Percentiles rank a stretch among this genome's conserved stretches.
phyloP scores from a whole-genome alignment of 2,797 vertebrate species.

The Hippoglossus hippoglossus region DNA sequence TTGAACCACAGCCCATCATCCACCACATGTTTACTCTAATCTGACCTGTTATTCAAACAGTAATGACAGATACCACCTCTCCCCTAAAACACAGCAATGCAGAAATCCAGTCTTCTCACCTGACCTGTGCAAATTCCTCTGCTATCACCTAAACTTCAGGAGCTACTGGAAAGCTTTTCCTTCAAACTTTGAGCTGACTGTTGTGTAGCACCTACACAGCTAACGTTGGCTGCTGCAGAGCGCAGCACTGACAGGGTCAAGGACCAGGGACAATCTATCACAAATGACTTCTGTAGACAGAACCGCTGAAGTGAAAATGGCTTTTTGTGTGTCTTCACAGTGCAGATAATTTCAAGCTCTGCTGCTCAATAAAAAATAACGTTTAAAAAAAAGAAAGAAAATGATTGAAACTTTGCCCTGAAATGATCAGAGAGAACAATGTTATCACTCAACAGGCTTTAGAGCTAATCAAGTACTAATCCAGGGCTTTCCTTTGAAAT shows the following conservation, averaged over 20 bases:
- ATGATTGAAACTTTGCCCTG: constrained; percentile 33
- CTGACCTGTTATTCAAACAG: constrained; percentile 44
- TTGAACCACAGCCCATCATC: constrained; percentile 20
- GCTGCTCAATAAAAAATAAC: constrained; percentile 52
- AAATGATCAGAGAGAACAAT: constrained; percentile 49
- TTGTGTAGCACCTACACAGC: constrained; percentile 48
- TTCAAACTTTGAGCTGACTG: neutral
- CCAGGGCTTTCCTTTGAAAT: constrained; percentile 46
- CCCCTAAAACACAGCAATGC: constrained; percentile 27
- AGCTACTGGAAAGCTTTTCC: constrained; percentile 2
- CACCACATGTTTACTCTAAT: constrained; percentile 29
- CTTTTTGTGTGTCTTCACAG: constrained; percentile 47
- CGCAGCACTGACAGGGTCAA: neutral
- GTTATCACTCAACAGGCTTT: constrained; percentile 49
- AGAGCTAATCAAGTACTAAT: constrained; percentile 48
- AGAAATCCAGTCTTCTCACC: constrained; percentile 22
- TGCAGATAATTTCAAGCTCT: constrained; percentile 68
- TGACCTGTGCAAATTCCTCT: constrained; percentile 35
- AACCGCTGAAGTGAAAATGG: constrained; percentile 36
- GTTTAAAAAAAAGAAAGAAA: neutral
- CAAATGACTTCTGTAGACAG: constrained; percentile 32
- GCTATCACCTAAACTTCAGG: constrained; percentile 28
- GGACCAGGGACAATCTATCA: constrained; percentile 38
- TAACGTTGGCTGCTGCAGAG: constrained; percentile 25
- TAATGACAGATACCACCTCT: constrained; percentile 32